phyloP scores from a whole-genome alignment of 2,113 vertebrate species.

The Daboia siamensis region DNA sequence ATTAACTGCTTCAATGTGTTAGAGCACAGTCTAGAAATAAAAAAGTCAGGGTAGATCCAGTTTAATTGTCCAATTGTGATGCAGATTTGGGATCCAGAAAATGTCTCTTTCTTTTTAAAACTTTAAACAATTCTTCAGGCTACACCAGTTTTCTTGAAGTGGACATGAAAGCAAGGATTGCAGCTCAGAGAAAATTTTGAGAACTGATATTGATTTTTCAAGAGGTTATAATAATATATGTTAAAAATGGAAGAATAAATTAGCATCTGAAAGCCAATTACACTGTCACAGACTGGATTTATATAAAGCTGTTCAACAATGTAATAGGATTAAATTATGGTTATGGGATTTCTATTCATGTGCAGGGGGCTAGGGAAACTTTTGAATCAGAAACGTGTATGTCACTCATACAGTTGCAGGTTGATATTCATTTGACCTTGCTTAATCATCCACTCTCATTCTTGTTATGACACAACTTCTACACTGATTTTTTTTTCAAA shows the following conservation, averaged over 20 bases:
- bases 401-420: constrained; percentile 20
- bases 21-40: not conserved
- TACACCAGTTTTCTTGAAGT: not conserved
- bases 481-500: constrained; percentile 7
- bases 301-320: not conserved
- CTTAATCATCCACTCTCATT: constrained; percentile 8
- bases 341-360: not conserved
- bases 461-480: constrained; percentile 31
- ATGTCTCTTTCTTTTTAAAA: not conserved
- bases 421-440: constrained; percentile 12
- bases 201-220: not conserved
- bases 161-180: not conserved
- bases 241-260: not conserved
- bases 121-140: not conserved
- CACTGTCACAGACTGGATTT: not conserved
- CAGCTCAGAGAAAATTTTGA: not conserved
- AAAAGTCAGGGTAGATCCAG: not conserved
- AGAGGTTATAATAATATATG: not conserved
- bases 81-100: not conserved
- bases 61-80: not conserved
- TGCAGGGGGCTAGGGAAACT: constrained; percentile 15
- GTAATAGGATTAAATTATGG: not conserved
- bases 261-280: not conserved
- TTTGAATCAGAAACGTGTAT: constrained; percentile 9
- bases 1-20: not conserved